These are phyloP conservation scores for Himantopus leucocephalus DNA, from an alignment of 2,113 vertebrate species.

Conservation along the genomic window DNA sequence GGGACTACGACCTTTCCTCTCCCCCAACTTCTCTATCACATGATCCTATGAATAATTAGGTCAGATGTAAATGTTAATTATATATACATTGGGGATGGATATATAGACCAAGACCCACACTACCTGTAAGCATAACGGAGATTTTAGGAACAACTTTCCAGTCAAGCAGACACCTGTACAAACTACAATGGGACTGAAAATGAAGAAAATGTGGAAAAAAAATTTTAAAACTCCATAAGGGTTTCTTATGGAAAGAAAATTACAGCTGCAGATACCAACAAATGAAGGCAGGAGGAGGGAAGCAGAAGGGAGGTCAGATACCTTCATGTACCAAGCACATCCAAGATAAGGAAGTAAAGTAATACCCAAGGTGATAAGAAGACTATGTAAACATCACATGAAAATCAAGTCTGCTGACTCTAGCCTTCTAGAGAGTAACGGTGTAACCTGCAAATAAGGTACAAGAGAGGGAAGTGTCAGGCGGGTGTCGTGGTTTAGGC, in stretches of 20 bases:
- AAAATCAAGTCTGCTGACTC: not conserved
- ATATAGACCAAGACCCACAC: not conserved
- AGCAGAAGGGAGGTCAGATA: not conserved
- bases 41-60: not conserved
- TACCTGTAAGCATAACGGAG: not conserved
- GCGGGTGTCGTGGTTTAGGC: too few species aligned
- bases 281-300: not conserved
- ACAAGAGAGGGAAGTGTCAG: not conserved
- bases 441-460: not conserved
- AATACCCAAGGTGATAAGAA: slow-evolving; percentile 38
- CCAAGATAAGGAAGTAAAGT: slow-evolving; percentile 31
- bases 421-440: not conserved
- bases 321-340: slow-evolving; percentile 16
- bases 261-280: not conserved
- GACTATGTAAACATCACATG: slow-evolving; percentile 52
- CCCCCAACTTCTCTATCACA: not conserved
- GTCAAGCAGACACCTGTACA: not conserved
- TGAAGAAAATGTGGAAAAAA: not conserved
- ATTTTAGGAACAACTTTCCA: not conserved
- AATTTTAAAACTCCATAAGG: not conserved
- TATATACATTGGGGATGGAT: not conserved
- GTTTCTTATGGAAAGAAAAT: not conserved
- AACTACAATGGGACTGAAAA: not conserved
- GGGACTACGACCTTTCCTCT: not conserved
- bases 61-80: not conserved